phyloP scores from a whole-genome alignment of 1,140 invertebrate genomes.

The Drosophila simulans region DNA sequence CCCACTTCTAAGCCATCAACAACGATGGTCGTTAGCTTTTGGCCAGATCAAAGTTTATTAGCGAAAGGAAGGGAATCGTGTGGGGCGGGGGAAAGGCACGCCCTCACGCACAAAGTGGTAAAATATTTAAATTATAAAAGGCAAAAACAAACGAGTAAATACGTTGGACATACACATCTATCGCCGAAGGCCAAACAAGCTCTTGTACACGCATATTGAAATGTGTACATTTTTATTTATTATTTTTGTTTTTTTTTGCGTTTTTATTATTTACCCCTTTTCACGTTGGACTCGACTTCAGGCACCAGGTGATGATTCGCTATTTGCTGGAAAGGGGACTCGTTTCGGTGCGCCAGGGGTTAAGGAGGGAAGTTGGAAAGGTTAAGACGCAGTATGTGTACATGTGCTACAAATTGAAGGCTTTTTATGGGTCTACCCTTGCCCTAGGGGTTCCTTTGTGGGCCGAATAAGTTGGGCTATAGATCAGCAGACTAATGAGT shows the following conservation, averaged over 20 bases:
- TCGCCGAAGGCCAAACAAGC: constrained; percentile 61
- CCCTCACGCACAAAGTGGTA: constrained; percentile 36
- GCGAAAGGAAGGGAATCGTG: constrained; percentile 25
- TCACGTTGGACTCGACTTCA: constrained; percentile 17
- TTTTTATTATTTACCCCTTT: constrained; percentile 9
- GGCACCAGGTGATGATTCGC: constrained; percentile 71
- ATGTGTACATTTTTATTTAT: constrained; percentile 38
- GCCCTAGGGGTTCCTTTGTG: background rate
- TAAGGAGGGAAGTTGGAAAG: constrained; percentile 26
- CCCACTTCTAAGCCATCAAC: constrained; percentile 26
- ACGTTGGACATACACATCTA: constrained; percentile 33
- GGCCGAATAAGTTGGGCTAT: background rate
- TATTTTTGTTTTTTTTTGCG: constrained; percentile 6
- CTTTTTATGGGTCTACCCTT: constrained; percentile 33
- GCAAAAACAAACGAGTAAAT: constrained; percentile 37
- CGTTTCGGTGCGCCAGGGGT: constrained; percentile 8
- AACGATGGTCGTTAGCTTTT: constrained; percentile 53
- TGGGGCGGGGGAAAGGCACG: constrained; percentile 2
- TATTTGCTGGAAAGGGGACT: constrained; percentile 46
- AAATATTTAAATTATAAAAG: constrained; percentile 25
- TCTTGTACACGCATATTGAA: constrained; percentile 51
- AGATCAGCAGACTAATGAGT: constrained; percentile 3
- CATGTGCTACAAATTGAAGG: constrained; percentile 55
- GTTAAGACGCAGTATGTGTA: constrained; percentile 47
- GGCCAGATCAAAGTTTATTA: constrained; percentile 47